A percentile compares a stretch with the other conserved stretches of the same genome.
Conservation (phyloP, 2,113 vertebrate genomes). For the Peromyscus polionotus region DNA sequence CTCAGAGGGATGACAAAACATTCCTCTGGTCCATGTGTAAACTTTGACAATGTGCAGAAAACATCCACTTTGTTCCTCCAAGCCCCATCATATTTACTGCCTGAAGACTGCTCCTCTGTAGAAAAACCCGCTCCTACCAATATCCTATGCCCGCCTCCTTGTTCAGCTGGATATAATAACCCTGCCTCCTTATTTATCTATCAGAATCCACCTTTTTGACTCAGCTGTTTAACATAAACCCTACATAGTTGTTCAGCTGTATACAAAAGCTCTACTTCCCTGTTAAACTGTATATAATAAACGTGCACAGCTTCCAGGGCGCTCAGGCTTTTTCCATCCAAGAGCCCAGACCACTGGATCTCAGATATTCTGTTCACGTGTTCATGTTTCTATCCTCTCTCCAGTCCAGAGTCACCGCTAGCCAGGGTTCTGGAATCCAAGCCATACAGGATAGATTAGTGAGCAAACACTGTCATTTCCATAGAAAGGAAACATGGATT, state of each 20-base stretch:
- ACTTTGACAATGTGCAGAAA: not conserved
- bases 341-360: not conserved
- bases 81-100: not conserved
- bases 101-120: not conserved
- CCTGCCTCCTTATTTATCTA: not conserved
- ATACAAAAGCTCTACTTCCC: not conserved
- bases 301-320: not conserved
- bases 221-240: no score
- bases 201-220: not conserved
- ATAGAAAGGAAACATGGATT: not conserved
- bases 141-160: not conserved
- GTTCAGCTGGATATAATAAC: not conserved
- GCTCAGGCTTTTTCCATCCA: not conserved
- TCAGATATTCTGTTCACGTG: not conserved
- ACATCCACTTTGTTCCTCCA: not conserved
- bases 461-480: not conserved
- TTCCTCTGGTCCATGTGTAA: not conserved
- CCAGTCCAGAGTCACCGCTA: not conserved
- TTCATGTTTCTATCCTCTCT: not conserved
- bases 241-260: not conserved
- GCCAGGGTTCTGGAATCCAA: not conserved
- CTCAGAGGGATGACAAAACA: not conserved
- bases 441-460: not conserved
- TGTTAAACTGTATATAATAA: not conserved
- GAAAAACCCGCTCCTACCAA: no score